phyloP scores from a whole-genome alignment of 2,888 invertebrate species.

The Eristalinus sepulchralis region DNA sequence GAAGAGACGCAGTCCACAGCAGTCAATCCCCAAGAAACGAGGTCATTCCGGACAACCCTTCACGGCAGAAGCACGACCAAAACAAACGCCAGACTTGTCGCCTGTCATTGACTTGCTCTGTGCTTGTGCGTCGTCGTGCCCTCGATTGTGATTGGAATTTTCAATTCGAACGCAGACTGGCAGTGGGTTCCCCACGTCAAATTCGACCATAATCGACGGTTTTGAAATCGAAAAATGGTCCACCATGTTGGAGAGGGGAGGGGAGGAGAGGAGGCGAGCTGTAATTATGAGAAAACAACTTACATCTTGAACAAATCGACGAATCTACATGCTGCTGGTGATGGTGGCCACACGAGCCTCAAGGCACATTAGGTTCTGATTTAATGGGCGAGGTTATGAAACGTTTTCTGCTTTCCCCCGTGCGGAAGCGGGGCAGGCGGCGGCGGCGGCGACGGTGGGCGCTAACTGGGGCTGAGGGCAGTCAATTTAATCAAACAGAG shows the following conservation, averaged over 20 bases:
- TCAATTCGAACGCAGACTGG: neutral
- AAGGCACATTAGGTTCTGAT: slow-evolving; percentile 51
- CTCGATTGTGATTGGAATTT: slow-evolving; percentile 20
- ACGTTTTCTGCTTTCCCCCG: neutral
- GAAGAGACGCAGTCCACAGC: neutral
- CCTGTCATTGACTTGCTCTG: slow-evolving; percentile 39
- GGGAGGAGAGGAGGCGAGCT: neutral
- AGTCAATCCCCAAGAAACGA: slow-evolving; percentile 15
- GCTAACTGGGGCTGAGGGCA: slow-evolving; percentile 8
- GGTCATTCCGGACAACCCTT: slow-evolving; percentile 21
- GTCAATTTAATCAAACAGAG: slow-evolving; percentile 57
- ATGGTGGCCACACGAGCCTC: slow-evolving; percentile 11
- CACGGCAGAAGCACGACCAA: neutral
- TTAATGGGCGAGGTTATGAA: slow-evolving; percentile 47
- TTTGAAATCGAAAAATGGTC: slow-evolving; percentile 12
- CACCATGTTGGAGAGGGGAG: neutral
- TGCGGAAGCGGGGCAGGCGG: neutral
- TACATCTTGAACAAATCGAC: slow-evolving; percentile 39
- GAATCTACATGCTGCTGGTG: slow-evolving; percentile 34
- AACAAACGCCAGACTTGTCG: slow-evolving; percentile 32
- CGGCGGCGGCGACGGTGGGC: too few species aligned
- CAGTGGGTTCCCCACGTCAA: neutral
- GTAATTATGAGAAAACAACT: slow-evolving; percentile 42
- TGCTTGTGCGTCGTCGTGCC: neutral
- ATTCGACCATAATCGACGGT: slow-evolving; percentile 17